Evolutionary conservation across 2,888 invertebrate genomes (phyloP).

Genomic region (Bursaphelenchus okinawaensis): DNA sequence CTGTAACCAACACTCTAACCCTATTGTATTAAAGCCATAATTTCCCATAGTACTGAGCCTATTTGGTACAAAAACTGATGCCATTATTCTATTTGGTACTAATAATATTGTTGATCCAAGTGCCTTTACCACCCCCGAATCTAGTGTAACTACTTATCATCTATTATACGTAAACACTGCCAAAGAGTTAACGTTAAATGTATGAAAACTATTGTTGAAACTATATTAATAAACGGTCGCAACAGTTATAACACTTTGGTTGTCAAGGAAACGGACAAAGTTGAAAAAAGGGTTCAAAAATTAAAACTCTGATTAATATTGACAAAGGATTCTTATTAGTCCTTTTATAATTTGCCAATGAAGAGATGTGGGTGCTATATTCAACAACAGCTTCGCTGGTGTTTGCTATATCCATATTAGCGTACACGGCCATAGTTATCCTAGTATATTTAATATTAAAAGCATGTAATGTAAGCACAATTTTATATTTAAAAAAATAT

Average conservation of each 20-base stretch:
- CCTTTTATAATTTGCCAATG: too few relatives aligned
- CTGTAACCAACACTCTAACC: too few relatives aligned
- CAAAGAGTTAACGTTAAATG: background rate
- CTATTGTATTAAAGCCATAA: too few relatives aligned
- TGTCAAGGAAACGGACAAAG: background rate
- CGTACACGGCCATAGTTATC: conserved; percentile 13
- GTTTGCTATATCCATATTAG: conserved; percentile 14
- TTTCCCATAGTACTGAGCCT: too few relatives aligned
- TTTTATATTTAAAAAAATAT: too few relatives aligned
- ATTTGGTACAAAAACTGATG: too few relatives aligned
- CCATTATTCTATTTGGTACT: background rate
- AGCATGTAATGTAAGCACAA: conserved; percentile 8
- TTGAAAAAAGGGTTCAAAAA: background rate
- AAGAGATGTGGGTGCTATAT: conserved; percentile 1
- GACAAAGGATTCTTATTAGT: too few relatives aligned
- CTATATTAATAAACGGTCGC: conserved; percentile 1
- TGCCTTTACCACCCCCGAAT: background rate
- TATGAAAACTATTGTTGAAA: background rate
- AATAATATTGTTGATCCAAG: too few relatives aligned
- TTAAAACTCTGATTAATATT: background rate
- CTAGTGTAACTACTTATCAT: too few relatives aligned
- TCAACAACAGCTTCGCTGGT: background rate
- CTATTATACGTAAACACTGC: background rate
- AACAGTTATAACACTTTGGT: background rate
- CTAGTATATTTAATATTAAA: conserved; percentile 13